phyloP scores from a whole-genome alignment of 1,140 invertebrate genomes.

The Wasmannia auropunctata region DNA sequence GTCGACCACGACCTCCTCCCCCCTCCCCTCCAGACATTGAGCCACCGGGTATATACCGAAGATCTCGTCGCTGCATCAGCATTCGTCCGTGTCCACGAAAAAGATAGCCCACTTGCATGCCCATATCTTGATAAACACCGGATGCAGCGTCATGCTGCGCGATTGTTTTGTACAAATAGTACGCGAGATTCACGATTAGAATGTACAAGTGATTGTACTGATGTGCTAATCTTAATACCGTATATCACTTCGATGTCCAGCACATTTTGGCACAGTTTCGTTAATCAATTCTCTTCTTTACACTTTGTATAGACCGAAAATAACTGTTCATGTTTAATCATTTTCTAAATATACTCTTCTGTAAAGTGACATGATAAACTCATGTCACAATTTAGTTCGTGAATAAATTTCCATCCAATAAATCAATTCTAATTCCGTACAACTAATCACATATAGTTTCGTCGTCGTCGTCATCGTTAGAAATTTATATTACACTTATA shows the following conservation, averaged over 20 bases:
- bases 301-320: neutral
- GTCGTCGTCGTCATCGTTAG: neutral
- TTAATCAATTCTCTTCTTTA: neutral
- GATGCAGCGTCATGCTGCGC: neutral
- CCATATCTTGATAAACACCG: constrained; percentile 43
- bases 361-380: neutral
- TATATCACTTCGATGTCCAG: too few species aligned
- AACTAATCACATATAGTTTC: neutral
- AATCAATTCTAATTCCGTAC: neutral
- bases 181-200: constrained; percentile 3
- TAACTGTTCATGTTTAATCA: neutral
- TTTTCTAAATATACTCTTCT: neutral
- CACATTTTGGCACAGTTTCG: neutral
- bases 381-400: neutral
- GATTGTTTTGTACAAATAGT: constrained; percentile 5
- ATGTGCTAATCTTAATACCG: neutral
- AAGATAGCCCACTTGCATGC: constrained; percentile 47
- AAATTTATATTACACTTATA: neutral
- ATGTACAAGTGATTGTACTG: neutral
- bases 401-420: neutral
- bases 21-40: neutral
- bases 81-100: constrained; percentile 52
- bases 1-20: neutral
- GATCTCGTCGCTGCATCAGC: constrained; percentile 50
- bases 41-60: constrained; percentile 15